These are phyloP conservation scores for Cephus pulcher DNA, from an alignment of 2,888 invertebrate genomes.

Conservation along the genomic window DNA sequence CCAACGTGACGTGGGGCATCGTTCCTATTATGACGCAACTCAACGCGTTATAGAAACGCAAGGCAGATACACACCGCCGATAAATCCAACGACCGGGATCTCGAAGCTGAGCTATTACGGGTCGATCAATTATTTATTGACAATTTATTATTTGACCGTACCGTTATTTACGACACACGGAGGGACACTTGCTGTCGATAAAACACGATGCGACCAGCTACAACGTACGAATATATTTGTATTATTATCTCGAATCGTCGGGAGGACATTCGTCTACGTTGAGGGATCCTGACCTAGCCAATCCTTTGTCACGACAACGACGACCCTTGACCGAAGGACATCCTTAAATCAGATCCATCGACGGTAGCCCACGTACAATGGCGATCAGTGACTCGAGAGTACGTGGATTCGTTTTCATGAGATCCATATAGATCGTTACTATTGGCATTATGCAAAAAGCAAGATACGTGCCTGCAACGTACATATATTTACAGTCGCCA, in stretches of 20 bases:
- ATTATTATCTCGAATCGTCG: not conserved
- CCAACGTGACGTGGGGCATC: not conserved
- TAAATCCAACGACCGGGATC: not conserved
- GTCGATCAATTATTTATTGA: slow-evolving; percentile 50
- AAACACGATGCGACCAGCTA: not conserved
- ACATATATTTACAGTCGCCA: slow-evolving; percentile 15
- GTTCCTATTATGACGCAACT: not conserved
- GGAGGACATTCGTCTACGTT: not conserved
- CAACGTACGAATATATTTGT: not conserved
- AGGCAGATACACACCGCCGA: not conserved
- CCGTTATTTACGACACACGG: slow-evolving; percentile 36
- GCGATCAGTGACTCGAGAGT: not conserved
- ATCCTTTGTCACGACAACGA: not conserved
- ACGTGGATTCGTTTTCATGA: not conserved
- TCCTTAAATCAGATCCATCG: not conserved
- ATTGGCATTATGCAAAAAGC: not conserved
- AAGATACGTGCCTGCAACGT: slow-evolving; percentile 4
- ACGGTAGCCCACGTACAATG: not conserved
- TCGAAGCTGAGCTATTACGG: not conserved
- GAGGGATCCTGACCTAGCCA: not conserved
- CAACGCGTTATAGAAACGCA: not conserved
- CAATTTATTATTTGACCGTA: slow-evolving; percentile 38
- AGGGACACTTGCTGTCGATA: slow-evolving; percentile 11
- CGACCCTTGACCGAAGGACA: not conserved
- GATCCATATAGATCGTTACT: not conserved